These are phyloP conservation scores for Drosophila paranaensis DNA, from an alignment of 2,888 invertebrate genomes.

Conservation along the genomic window DNA sequence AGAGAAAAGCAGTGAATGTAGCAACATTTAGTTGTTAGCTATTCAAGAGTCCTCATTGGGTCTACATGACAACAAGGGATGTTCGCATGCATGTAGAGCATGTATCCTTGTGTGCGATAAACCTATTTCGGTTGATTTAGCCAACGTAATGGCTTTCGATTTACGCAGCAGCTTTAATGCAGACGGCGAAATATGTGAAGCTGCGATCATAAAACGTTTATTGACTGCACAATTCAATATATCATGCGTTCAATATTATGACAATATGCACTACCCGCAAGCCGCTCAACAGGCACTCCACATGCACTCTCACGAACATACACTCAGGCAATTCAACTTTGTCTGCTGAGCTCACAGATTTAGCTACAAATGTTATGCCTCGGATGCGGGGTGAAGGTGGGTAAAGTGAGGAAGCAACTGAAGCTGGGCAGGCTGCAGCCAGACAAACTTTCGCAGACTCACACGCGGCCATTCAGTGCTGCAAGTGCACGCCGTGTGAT, in stretches of 20 bases:
- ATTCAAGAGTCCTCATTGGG: constrained; percentile 11
- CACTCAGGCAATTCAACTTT: constrained; percentile 52
- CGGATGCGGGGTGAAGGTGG: constrained; percentile 5
- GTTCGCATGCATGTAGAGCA: background rate
- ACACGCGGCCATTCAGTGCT: constrained; percentile 26
- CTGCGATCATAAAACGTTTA: constrained; percentile 76
- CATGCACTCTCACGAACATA: constrained; percentile 19
- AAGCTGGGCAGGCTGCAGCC: constrained; percentile 26
- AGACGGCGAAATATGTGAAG: constrained; percentile 59
- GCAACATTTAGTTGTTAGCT: constrained; percentile 20
- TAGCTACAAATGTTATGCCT: constrained; percentile 58
- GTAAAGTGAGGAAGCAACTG: constrained; percentile 9
- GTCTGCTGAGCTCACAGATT: constrained; percentile 56
- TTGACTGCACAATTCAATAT: constrained; percentile 81
- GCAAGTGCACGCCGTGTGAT: constrained; percentile 60
- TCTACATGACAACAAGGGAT: constrained; percentile 7
- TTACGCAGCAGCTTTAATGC: constrained; percentile 29
- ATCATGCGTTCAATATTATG: constrained; percentile 78
- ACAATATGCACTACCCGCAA: constrained; percentile 70
- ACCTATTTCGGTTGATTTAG: constrained; percentile 18
- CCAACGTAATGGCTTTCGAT: constrained; percentile 20
- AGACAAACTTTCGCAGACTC: constrained; percentile 58
- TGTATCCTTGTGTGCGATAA: background rate
- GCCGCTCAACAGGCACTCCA: constrained; percentile 40
- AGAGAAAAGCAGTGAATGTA: constrained; percentile 8